A percentile compares a stretch with the other conserved stretches of the same genome.
These are phyloP conservation scores for human DNA, from an alignment of 2,113 vertebrate genomes.

Conservation along the genomic window DNA sequence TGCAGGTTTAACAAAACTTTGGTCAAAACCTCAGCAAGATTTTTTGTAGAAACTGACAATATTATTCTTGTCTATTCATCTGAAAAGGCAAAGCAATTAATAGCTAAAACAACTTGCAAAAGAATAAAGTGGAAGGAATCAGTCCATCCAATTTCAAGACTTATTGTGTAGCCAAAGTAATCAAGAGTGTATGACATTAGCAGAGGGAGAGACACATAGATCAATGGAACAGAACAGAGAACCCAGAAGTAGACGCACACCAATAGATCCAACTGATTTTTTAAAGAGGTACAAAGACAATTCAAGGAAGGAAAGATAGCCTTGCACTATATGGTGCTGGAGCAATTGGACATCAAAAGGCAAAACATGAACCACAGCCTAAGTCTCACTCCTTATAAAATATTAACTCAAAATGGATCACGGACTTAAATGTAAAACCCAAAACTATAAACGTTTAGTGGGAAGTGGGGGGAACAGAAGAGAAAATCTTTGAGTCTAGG, in stretches of 20 bases:
- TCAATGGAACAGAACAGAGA: background rate
- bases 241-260: no score
- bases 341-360: background rate
- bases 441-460: background rate
- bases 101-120: background rate
- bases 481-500: background rate
- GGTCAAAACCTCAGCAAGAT: background rate
- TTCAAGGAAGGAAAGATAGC: background rate
- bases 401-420: background rate
- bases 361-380: background rate
- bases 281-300: background rate
- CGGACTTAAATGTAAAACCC: background rate
- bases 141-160: background rate
- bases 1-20: background rate
- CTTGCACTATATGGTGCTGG: background rate
- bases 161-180: no score
- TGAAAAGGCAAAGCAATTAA: background rate
- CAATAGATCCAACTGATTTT: background rate
- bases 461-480: background rate
- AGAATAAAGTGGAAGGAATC: background rate
- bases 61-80: background rate
- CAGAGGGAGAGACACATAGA: background rate
- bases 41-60: background rate
- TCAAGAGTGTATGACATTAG: background rate
- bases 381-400: no score